phyloP scores from a whole-genome alignment of 64 coral and sea anemone species.

The Porites lutea region DNA sequence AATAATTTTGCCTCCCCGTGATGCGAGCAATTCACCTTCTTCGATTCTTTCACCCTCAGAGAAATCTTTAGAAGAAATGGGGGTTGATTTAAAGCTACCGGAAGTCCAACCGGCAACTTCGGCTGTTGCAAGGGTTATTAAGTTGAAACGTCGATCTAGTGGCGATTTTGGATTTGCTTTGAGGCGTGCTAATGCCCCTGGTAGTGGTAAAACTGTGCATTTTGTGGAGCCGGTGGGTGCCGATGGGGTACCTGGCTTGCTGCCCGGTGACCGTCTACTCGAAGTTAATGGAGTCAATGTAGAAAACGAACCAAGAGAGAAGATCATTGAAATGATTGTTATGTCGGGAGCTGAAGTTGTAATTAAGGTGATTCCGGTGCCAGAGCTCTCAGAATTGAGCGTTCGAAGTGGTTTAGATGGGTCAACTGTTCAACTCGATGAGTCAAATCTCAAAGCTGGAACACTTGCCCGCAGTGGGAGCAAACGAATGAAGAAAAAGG shows the following conservation, averaged over 20 bases:
- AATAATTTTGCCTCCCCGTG: constrained; percentile 52
- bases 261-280: constrained; percentile 90
- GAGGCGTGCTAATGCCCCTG: constrained; percentile 74
- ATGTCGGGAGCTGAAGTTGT: constrained; percentile 89
- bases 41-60: constrained; percentile 79
- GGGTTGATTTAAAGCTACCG: constrained; percentile 84
- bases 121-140: constrained; percentile 81
- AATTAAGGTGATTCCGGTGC: constrained; percentile 92
- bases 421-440: constrained; percentile 87
- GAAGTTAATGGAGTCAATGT: constrained; percentile 97
- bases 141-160: constrained; percentile 74
- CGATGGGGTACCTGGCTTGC: constrained; percentile 58
- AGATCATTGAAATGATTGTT: constrained; percentile 97
- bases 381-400: constrained; percentile 94
- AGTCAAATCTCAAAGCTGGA: constrained; percentile 90
- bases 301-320: constrained; percentile 85
- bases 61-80: constrained; percentile 86
- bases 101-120: constrained; percentile 84
- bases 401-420: constrained; percentile 95
- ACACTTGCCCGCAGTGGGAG: constrained; percentile 95
- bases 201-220: constrained; percentile 82
- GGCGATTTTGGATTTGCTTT: constrained; percentile 99
- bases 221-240: constrained; percentile 91
- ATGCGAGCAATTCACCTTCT: constrained; percentile 45
- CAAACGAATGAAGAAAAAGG: constrained; percentile 99